These are phyloP conservation scores for Thelaira solivaga DNA, from an alignment of 2,888 invertebrate species.

Conservation along the genomic window DNA sequence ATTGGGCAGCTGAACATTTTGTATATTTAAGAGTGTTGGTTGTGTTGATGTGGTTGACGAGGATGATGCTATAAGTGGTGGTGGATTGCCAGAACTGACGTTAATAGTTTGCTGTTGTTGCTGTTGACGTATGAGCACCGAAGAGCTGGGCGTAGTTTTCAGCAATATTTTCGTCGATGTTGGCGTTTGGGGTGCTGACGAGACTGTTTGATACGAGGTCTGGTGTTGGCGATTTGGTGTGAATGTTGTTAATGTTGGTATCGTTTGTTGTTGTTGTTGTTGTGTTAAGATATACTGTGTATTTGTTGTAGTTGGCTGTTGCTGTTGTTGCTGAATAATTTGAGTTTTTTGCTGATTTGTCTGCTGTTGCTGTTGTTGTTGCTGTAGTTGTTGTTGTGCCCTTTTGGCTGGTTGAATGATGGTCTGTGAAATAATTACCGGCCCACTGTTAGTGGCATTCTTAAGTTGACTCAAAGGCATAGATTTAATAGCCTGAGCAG, in stretches of 20 bases:
- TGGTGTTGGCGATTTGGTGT: conserved; percentile 71
- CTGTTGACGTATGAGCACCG: conserved; percentile 72
- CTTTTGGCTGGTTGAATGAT: conserved; percentile 76
- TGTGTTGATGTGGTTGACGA: conserved; percentile 67
- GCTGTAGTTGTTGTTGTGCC: conserved; percentile 59
- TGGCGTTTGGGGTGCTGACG: conserved; percentile 68
- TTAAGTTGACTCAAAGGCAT: conserved; percentile 74
- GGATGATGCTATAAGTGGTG: conserved; percentile 74
- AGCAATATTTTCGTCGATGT: conserved; percentile 75
- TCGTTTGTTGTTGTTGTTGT: conserved; percentile 64
- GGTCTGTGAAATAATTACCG: conserved; percentile 76
- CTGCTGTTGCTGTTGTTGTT: conserved; percentile 54
- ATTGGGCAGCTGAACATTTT: conserved; percentile 76
- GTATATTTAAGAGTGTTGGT: conserved; percentile 74
- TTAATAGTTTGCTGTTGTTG: conserved; percentile 66
- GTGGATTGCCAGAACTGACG: conserved; percentile 72
- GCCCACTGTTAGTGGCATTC: conserved; percentile 74
- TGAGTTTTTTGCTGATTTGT: conserved; percentile 65
- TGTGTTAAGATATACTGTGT: conserved; percentile 74
- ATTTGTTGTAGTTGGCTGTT: conserved; percentile 58
- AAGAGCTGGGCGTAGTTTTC: conserved; percentile 75
- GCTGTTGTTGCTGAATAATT: conserved; percentile 52
- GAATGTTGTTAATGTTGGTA: conserved; percentile 75
- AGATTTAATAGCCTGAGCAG: conserved; percentile 73
- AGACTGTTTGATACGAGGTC: conserved; percentile 72